Evolutionary conservation across 2,888 invertebrate genomes (phyloP).

Genomic region (Eulithis testata): DNA sequence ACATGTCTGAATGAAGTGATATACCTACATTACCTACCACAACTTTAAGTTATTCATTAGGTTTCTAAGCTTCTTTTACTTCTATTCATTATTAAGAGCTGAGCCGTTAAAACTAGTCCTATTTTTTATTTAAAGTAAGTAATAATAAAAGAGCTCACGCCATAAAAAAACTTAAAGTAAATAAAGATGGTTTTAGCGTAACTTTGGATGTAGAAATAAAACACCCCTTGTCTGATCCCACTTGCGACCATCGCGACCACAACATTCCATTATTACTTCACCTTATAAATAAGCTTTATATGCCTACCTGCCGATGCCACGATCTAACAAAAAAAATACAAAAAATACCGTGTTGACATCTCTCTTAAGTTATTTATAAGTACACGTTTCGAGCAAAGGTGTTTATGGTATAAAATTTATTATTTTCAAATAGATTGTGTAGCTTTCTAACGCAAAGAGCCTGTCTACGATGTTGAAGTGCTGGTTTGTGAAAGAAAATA

Average conservation of each 20-base stretch:
- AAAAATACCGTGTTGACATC: constrained; percentile 69
- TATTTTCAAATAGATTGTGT: constrained; percentile 19
- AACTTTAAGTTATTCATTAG: not conserved
- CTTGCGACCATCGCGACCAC: constrained; percentile 59
- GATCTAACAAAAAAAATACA: constrained; percentile 54
- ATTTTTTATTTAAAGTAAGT: constrained; percentile 1
- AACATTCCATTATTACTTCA: constrained; percentile 75
- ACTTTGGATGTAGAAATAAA: constrained; percentile 22
- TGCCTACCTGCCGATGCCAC: constrained; percentile 70
- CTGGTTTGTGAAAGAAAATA: constrained; percentile 11
- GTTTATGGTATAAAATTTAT: constrained; percentile 30
- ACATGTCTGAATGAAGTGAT: constrained; percentile 10
- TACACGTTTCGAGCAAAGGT: constrained; percentile 33
- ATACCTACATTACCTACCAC: constrained; percentile 6
- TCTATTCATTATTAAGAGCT: too few species aligned
- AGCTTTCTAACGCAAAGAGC: constrained; percentile 18
- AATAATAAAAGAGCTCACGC: not conserved
- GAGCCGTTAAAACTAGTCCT: too few species aligned
- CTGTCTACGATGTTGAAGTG: constrained; percentile 18
- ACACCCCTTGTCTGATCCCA: constrained; percentile 63
- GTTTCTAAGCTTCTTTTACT: too few species aligned
- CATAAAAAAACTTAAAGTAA: too few species aligned
- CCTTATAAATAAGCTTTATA: constrained; percentile 78
- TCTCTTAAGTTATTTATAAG: constrained; percentile 47
- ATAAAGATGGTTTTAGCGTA: too few species aligned